A percentile compares a stretch with the other conserved stretches of the same genome.
Evolutionary conservation across 2,888 invertebrate species (phyloP).

Genomic region (Dysmachus trigonus): DNA sequence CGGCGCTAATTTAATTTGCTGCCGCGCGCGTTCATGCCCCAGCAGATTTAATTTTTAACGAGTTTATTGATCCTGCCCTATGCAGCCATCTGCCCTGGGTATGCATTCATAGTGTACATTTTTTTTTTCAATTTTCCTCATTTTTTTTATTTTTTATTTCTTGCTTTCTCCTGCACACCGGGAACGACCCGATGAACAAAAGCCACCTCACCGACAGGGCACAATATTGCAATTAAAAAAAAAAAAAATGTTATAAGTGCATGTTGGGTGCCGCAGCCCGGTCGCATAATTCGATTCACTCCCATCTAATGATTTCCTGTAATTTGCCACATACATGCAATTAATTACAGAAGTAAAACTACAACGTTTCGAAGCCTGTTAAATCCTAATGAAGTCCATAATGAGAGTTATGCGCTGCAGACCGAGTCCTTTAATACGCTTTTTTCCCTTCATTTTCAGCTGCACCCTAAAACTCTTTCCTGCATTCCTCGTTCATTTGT

Average conservation of each 20-base stretch:
- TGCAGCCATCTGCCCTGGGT: neutral
- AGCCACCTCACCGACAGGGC: neutral
- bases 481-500: slow-evolving; percentile 44
- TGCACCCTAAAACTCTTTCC: slow-evolving; percentile 23
- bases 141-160: neutral
- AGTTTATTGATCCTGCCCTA: slow-evolving; percentile 28
- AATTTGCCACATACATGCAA: slow-evolving; percentile 54
- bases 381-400: slow-evolving; percentile 50
- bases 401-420: slow-evolving; percentile 47
- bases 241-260: slow-evolving; percentile 32
- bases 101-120: neutral
- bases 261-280: slow-evolving; percentile 4
- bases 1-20: slow-evolving; percentile 32
- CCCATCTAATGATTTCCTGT: slow-evolving; percentile 53
- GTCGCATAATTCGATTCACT: slow-evolving; percentile 37
- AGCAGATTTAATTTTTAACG: slow-evolving; percentile 28
- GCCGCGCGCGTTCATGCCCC: neutral
- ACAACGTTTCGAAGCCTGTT: slow-evolving; percentile 49
- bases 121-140: slow-evolving; percentile 17
- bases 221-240: slow-evolving; percentile 42
- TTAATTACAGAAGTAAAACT: slow-evolving; percentile 51
- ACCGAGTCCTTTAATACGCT: slow-evolving; percentile 44
- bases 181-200: slow-evolving; percentile 17
- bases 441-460: neutral
- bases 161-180: neutral